These are phyloP conservation scores for Liopterus haemorrhoidalis DNA, from an alignment of 2,888 invertebrate genomes.

Conservation along the genomic window DNA sequence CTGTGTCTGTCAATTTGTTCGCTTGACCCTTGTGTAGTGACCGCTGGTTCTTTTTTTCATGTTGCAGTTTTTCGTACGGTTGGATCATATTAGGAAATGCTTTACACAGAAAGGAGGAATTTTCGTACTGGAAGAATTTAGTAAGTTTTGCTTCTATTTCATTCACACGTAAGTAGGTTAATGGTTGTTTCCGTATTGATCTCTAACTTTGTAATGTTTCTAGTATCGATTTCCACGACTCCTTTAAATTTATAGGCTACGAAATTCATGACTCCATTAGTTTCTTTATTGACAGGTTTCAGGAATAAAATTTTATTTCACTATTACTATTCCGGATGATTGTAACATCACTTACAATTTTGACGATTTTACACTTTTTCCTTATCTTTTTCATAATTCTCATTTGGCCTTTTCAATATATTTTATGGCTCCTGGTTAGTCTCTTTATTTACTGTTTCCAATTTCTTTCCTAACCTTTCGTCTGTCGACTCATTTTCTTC, in stretches of 20 bases:
- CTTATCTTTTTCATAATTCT: too few species aligned
- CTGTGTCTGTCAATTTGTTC: background rate
- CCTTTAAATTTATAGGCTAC: background rate
- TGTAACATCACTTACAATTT: too few species aligned
- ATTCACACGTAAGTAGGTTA: constrained; percentile 9
- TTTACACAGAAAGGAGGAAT: constrained; percentile 99
- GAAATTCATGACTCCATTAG: too few species aligned
- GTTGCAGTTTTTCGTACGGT: constrained; percentile 97
- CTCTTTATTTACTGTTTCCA: too few species aligned
- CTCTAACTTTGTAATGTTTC: background rate
- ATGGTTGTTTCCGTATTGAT: background rate
- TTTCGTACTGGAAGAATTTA: constrained; percentile 99
- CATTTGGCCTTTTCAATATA: too few species aligned
- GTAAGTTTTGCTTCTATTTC: constrained; percentile 66
- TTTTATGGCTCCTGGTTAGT: too few species aligned
- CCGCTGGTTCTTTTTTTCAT: constrained; percentile 30
- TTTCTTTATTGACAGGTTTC: too few species aligned
- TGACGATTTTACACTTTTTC: too few species aligned
- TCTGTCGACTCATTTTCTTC: too few species aligned
- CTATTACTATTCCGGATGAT: too few species aligned
- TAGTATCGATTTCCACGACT: background rate
- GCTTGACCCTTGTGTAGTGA: constrained; percentile 1
- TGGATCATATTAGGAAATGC: constrained; percentile 99
- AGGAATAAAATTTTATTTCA: too few species aligned
- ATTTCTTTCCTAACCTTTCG: too few species aligned